Evolutionary conservation across 2,888 invertebrate species (phyloP), one percentile per base, ranked within the genome.

Genomic region (Ophion costatus): DNA sequence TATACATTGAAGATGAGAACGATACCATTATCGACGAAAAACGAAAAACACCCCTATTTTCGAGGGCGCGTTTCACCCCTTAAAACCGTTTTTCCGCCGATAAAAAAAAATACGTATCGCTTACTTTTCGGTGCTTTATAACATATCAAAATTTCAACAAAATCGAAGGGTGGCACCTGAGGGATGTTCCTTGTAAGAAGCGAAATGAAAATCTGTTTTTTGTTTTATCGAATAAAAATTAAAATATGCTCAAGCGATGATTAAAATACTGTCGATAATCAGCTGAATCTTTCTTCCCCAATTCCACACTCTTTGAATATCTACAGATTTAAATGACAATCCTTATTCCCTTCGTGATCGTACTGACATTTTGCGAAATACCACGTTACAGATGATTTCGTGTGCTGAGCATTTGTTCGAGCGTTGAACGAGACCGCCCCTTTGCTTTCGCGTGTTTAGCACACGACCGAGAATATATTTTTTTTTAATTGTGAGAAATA

Each of bases 321-420:
- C 17, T 51, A 4, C 51, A 4, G 17, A 5, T 17, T 14, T 11
- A 14, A 14, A 51, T 51, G 14, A 17, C 51, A 17, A 20, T 67
- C 17, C 33, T 42, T 20, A 38, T 38, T 38, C 38, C 38, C 38
- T 22, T 22, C 0, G 7, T 70, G n/a, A 24, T 38, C 29, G 1
- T 14, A 29, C 29, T 24, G 24, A 29, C 63, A 14, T 63, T 63
- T 76, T 38, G 77, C 83, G 67, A 70, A 69, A 76, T 76, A 61
- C 79, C 78, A 83, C 83, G 51, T 87, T 86, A 64, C 86, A 88
- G 88, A 87, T 88, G 87, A 76, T 80, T 79, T 80, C 83, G 67
- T 80, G 74, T 56, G 45, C 73, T 63, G 63, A 82, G 29, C 69
- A 63, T 66, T 80, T 59, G 61, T 51, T 80, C 51, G 33, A 22